Percentiles rank a stretch among this genome's conserved stretches.
phyloP scores from a whole-genome alignment of 1,140 invertebrate genomes.

The Orius insidiosus region DNA sequence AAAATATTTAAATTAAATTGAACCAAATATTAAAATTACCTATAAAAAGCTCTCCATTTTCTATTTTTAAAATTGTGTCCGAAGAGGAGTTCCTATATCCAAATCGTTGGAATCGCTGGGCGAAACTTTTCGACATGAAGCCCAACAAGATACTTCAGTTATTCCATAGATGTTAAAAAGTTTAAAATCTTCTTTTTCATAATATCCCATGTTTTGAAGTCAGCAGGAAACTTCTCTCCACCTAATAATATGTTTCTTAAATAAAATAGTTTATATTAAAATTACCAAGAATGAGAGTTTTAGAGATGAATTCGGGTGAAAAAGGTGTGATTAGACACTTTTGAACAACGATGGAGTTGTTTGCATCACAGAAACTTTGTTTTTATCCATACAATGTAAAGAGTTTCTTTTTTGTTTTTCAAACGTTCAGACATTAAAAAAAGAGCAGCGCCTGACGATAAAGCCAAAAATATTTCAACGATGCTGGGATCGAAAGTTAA shows the following conservation, averaged over 20 bases:
- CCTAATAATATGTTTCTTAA: too few relatives aligned
- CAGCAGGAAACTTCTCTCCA: conserved; percentile 37
- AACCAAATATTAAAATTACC: too few relatives aligned
- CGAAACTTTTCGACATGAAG: conserved; percentile 38
- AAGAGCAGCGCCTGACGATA: conserved; percentile 41
- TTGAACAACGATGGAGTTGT: conserved; percentile 56
- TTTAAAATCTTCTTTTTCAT: conserved; percentile 30
- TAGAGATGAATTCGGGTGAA: too few relatives aligned
- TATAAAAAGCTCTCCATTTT: too few relatives aligned
- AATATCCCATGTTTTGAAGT: conserved; percentile 27
- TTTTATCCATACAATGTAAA: conserved; percentile 29
- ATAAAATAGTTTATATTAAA: too few relatives aligned
- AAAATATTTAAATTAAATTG: conserved; percentile 19
- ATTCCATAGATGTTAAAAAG: conserved; percentile 67
- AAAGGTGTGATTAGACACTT: conserved; percentile 27
- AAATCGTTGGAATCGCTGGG: too few relatives aligned
- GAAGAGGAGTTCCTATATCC: too few relatives aligned
- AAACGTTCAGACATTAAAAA: conserved; percentile 38
- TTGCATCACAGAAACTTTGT: conserved; percentile 48
- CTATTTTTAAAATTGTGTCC: too few relatives aligned
- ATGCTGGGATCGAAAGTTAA: conserved; percentile 69
- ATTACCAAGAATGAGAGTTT: neutral
- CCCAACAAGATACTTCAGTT: conserved; percentile 73
- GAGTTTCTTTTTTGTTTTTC: conserved; percentile 27
- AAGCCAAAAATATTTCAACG: conserved; percentile 52